Base-by-base conservation (phyloP, 2,113 vertebrate species). In the Penelope pileata region DNA sequence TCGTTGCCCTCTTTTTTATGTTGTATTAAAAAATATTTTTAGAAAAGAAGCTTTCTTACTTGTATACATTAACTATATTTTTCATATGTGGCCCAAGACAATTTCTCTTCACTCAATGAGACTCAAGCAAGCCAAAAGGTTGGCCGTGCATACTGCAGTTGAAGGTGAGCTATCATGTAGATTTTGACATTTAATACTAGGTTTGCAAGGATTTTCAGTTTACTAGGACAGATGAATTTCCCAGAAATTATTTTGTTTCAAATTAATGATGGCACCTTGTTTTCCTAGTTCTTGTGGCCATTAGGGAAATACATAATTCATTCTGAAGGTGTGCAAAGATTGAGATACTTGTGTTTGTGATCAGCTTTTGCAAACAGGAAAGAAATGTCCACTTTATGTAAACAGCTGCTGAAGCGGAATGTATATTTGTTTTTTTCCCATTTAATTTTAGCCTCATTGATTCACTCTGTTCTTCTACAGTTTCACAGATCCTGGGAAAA, bases 221-320 rank as follows among this genome's bases (percentile, higher is more conserved):
- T 94, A 85, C 43, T 51, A 56, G 38, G 42, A 77, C 45, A 84
- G 81, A 92, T 80, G 45, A 76, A n/a, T 94, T 92, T 95, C 78
- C 18, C 54, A 92, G 84, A 81, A 80, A 12, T 70, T 87, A 85
- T 7, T 87, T 81, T 93, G 36, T 60, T 96, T 64, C 59, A 89
- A 91, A 97, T 94, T 91, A 93, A 92, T 48, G 51, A 83, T 74
- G 75, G 77, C 86, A 94, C 67, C 67, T 95, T 94, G 82, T 90
- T 94, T 96, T 93, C 51, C 78, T 96, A 75, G 34, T 92, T 93
- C 56, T 91, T 83, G 70, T 64, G 27, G 50, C 59, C 92, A 75
- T 94, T 94, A 96, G 62, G 81, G 72, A 92, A 93, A 94, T 59
- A 22, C 68, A 90, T 93, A 95, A 93, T 93, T 95, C 68, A 93